Base-by-base conservation (phyloP, 2,888 invertebrate genomes). In the Eristalis intricaria region DNA sequence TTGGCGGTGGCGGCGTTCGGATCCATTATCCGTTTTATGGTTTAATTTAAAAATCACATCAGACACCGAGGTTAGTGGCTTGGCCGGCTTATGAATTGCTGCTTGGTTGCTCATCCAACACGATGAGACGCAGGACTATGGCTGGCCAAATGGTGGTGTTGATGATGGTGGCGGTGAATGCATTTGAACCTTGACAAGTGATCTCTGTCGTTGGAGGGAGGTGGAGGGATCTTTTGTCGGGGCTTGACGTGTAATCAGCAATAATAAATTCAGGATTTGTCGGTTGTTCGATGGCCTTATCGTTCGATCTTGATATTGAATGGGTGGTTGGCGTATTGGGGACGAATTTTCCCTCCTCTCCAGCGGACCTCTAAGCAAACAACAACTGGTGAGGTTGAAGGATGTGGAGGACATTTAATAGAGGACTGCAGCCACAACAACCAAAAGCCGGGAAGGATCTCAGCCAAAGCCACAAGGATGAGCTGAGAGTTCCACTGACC, bases 1-100 rank as follows among this genome's bases (percentile, higher is more conserved):
- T 50, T 29, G 40, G 35, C 22, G 68, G 63, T 29, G 40, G 35
- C 22, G 19, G 29, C 19, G 10, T 8, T 58, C n/a, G 73, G 78
- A 80, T 85, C 76, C 80, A 76, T 84, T 87, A 84, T 87, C 87
- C 87, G 76, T 76, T 86, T 87, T 87, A 87, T 84, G 87, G 76
- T 84, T 87, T 84, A 87, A 87, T 84, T 87, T 87, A 87, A 87
- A 87, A 87, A 87, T 87, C 87, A 80, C 84, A 84, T 79, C 87
- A 87, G 86, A 82, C 86, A 86, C 74, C 78, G 81, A 78, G 82
- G 85, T 19, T 19, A 15, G 82, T 73, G 82, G 73, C 82, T 81
- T 85, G 78, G 86, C 78, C 82, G 75, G 78, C 74, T 86, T 78
- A 80, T 71, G 68, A 75, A 76, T 80, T 84, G 32, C 80, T 63